Evolutionary conservation across 2,797 vertebrate species (phyloP).

Genomic region (Sebastes trivittatus): DNA sequence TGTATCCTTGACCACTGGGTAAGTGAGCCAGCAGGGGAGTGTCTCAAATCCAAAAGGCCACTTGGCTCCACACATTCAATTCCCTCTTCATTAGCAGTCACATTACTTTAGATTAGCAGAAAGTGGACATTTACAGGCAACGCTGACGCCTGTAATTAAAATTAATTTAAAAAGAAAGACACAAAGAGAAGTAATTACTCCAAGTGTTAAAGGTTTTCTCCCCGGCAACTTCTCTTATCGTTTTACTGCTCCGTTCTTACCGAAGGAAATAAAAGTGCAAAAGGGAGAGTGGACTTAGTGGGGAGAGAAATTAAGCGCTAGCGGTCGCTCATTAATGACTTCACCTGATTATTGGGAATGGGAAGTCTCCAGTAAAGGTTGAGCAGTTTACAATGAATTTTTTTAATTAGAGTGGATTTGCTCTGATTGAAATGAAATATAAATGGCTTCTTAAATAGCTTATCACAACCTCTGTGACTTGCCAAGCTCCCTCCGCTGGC

Average conservation of each 20-base stretch:
- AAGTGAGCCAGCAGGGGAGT: constrained; percentile 55
- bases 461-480: constrained; percentile 68
- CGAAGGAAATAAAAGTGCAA: constrained; percentile 74
- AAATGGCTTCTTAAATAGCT: constrained; percentile 81
- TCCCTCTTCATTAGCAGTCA: constrained; percentile 77
- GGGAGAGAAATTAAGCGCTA: constrained; percentile 69
- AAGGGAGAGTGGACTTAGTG: constrained; percentile 71
- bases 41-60: constrained; percentile 66
- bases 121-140: constrained; percentile 80
- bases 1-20: constrained; percentile 74
- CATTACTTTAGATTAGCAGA: constrained; percentile 81
- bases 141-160: constrained; percentile 78
- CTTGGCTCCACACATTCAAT: constrained; percentile 71
- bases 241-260: constrained; percentile 70
- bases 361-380: constrained; percentile 81
- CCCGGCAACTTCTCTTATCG: constrained; percentile 81
- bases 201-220: constrained; percentile 76
- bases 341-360: constrained; percentile 81
- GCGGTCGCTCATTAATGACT: constrained; percentile 73
- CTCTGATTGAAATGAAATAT: constrained; percentile 82
- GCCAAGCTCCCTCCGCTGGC: constrained; percentile 27
- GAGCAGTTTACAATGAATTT: constrained; percentile 84
- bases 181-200: constrained; percentile 84
- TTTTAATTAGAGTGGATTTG: constrained; percentile 87
- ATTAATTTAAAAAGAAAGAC: constrained; percentile 77